Conservation (phyloP, 2,113 vertebrate species). For the Pedetes capensis region DNA sequence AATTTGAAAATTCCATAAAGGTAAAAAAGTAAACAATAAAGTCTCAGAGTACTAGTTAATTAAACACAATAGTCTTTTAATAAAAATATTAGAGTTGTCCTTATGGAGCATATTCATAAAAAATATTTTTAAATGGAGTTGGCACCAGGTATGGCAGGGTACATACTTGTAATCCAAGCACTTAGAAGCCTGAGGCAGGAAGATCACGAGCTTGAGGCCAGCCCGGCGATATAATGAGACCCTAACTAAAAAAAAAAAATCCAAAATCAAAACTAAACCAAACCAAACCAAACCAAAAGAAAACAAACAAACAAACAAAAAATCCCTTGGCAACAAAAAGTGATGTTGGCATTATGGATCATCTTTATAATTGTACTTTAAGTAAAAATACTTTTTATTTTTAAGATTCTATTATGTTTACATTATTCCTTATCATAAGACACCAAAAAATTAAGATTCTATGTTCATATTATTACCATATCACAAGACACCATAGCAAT, state of each 20-base stretch:
- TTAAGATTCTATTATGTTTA: not conserved
- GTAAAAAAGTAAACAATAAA: not conserved
- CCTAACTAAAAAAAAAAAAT: too few species aligned
- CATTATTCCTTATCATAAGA: not conserved
- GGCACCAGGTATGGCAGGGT: too few species aligned
- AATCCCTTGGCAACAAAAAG: not conserved
- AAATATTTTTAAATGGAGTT: not conserved
- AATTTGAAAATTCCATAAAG: not conserved
- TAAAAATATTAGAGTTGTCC: not conserved
- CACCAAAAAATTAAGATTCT: too few species aligned
- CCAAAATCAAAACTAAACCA: too few species aligned
- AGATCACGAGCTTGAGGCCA: too few species aligned
- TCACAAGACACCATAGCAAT: not conserved
- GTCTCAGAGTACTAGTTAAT: not conserved
- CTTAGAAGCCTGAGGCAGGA: too few species aligned
- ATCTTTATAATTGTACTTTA: not conserved
- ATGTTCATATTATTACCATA: not conserved
- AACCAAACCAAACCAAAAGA: too few species aligned
- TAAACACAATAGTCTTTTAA: not conserved
- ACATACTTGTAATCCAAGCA: too few species aligned
- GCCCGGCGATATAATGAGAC: too few species aligned
- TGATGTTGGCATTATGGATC: not conserved
- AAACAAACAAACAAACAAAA: too few species aligned
- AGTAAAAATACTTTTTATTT: not conserved
- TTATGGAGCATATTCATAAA: not conserved